Conservation (phyloP, 2,113 vertebrate genomes). For the Atrichornis clamosus region DNA sequence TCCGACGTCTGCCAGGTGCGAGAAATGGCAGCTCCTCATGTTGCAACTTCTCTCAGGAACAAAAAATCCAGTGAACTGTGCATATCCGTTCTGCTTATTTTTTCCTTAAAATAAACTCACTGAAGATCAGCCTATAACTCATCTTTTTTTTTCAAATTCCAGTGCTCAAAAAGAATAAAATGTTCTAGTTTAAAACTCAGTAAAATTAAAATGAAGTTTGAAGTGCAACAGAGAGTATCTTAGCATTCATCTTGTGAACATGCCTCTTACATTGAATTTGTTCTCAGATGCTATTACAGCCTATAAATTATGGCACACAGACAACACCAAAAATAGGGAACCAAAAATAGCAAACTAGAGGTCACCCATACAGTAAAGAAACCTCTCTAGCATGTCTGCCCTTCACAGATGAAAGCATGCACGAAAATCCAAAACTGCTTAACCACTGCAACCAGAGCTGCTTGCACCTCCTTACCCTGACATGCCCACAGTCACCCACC, state of each 20-base stretch:
- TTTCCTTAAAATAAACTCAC: neutral
- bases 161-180: neutral
- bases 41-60: neutral
- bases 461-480: neutral
- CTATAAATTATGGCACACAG: neutral
- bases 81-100: neutral
- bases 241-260: neutral
- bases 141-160: neutral
- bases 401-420: neutral
- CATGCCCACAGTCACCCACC: neutral
- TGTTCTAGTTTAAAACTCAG: neutral
- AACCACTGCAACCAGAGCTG: neutral
- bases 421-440: neutral
- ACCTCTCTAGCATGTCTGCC: neutral
- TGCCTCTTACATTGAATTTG: neutral
- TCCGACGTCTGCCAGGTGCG: constrained; percentile 9
- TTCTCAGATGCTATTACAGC: neutral
- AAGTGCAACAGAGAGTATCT: neutral
- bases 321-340: neutral
- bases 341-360: neutral
- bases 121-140: neutral
- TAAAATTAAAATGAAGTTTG: neutral
- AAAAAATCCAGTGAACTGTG: neutral
- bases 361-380: neutral
- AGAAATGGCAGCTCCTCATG: neutral